A percentile compares a stretch with the other conserved stretches of the same genome.
These are phyloP conservation scores for Macrophya alboannulata DNA, from an alignment of 2,888 invertebrate species.

Conservation along the genomic window DNA sequence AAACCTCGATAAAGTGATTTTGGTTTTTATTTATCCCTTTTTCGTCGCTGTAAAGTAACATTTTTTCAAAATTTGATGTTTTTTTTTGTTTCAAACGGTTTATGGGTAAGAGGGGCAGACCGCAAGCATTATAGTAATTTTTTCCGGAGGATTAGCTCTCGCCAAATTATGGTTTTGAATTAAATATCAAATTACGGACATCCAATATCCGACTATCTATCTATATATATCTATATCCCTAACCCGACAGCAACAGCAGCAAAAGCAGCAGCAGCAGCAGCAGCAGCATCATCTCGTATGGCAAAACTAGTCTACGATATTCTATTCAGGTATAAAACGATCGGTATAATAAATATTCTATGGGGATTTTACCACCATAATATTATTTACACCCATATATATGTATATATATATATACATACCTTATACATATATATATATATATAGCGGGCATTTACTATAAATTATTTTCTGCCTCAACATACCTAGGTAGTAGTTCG, in stretches of 20 bases:
- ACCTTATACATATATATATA: not conserved
- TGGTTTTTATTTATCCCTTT: not conserved
- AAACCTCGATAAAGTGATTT: no score
- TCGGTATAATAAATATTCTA: slow-evolving; percentile 70
- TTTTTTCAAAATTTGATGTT: not conserved
- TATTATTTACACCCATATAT: not conserved
- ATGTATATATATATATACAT: not conserved
- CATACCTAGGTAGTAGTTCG: not conserved
- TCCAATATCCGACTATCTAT: slow-evolving; percentile 66
- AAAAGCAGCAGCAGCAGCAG: not conserved
- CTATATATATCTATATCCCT: not conserved
- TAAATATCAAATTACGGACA: slow-evolving; percentile 76
- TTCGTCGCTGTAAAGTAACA: not conserved
- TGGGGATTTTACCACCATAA: slow-evolving; percentile 21
- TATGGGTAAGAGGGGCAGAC: not conserved
- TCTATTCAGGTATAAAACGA: slow-evolving; percentile 66
- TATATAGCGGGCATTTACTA: not conserved
- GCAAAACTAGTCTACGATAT: slow-evolving; percentile 67
- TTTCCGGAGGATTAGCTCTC: slow-evolving; percentile 67
- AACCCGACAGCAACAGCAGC: not conserved
- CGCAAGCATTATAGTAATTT: slow-evolving; percentile 62
- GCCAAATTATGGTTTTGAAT: slow-evolving; percentile 75
- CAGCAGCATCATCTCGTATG: not conserved
- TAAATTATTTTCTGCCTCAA: not conserved
- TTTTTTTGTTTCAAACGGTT: not conserved